Conservation (phyloP, 2,888 invertebrate genomes). For the Eupithecia abbreviata region DNA sequence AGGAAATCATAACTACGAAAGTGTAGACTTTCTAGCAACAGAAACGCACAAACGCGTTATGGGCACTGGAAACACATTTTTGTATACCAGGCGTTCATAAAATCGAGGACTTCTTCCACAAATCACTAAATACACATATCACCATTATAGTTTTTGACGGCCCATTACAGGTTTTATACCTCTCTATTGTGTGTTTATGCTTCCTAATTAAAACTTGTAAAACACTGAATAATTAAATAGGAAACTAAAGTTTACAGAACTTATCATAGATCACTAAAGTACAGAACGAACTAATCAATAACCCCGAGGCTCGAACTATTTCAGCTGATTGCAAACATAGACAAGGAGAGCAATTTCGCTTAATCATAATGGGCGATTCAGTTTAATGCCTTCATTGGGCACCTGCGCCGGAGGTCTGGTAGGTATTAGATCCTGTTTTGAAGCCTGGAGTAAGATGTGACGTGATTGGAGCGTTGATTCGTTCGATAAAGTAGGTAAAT, state of each 20-base stretch:
- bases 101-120: neutral
- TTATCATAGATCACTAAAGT: conserved; percentile 60
- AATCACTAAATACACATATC: neutral
- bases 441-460: conserved; percentile 41
- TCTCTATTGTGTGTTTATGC: neutral
- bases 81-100: neutral
- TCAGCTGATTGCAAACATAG: conserved; percentile 74
- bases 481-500: neutral
- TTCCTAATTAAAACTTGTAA: neutral
- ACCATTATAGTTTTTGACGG: neutral
- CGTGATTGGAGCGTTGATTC: conserved; percentile 30
- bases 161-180: neutral
- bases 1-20: neutral
- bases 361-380: conserved; percentile 77
- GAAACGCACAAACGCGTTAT: neutral
- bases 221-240: neutral
- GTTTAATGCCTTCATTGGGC: conserved; percentile 80
- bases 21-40: neutral
- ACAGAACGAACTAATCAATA: conserved; percentile 70
- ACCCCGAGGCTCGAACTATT: conserved; percentile 62
- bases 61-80: neutral
- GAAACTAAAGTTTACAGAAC: neutral
- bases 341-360: conserved; percentile 65
- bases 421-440: conserved; percentile 43
- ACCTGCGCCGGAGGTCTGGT: conserved; percentile 62